These are phyloP conservation scores for Solenopsis invicta DNA, from an alignment of 1,140 invertebrate species.

Conservation along the genomic window DNA sequence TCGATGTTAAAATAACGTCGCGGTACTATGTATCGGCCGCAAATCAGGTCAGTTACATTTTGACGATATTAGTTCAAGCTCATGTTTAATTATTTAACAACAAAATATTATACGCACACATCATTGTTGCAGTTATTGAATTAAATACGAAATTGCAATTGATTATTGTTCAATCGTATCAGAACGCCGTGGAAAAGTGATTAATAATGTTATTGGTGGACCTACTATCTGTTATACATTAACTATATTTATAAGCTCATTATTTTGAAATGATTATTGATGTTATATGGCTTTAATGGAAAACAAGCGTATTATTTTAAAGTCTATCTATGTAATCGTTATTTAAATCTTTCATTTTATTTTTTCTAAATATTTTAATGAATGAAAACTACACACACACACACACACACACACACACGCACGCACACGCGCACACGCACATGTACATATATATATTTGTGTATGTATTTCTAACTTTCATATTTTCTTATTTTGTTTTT, in stretches of 20 bases:
- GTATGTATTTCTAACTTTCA: neutral
- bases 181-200: neutral
- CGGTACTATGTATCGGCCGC: neutral
- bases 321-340: neutral
- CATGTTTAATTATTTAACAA: constrained; percentile 47
- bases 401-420: too few relatives aligned
- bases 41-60: constrained; percentile 45
- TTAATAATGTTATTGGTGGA: neutral
- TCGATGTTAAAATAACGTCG: neutral
- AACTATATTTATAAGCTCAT: constrained; percentile 10
- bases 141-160: constrained; percentile 33
- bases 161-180: constrained; percentile 31
- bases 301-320: neutral
- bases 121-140: constrained; percentile 17
- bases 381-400: neutral
- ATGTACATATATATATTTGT: neutral
- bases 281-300: neutral
- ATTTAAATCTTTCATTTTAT: neutral
- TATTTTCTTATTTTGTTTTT: neutral
- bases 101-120: neutral
- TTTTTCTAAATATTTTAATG: neutral
- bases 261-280: neutral
- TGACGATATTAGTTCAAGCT: constrained; percentile 30
- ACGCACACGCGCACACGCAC: too few relatives aligned
- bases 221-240: constrained; percentile 2